A percentile compares a stretch with the other conserved stretches of the same genome.
Evolutionary conservation across 2,113 vertebrate genomes (phyloP).

Genomic region (Laticauda colubrina): DNA sequence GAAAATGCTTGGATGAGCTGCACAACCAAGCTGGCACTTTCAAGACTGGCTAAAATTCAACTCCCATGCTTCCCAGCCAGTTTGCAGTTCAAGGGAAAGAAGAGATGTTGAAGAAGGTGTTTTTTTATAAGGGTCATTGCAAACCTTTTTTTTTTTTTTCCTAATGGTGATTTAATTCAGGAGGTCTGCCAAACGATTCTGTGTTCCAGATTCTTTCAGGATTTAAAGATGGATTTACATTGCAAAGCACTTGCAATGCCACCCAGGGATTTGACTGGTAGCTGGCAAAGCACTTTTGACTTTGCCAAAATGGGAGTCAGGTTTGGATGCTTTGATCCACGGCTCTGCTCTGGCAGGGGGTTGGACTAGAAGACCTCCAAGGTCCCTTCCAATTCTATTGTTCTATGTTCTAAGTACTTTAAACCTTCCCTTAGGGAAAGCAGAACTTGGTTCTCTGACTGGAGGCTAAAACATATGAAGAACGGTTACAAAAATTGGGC

Average conservation of each 20-base stretch:
- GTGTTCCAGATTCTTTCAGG: neutral
- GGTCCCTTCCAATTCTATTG: no score
- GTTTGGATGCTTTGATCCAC: neutral
- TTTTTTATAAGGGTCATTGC: neutral
- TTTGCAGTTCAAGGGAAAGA: neutral
- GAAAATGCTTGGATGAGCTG: neutral
- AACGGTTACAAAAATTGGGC: no score
- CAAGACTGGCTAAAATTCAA: neutral
- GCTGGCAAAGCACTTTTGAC: neutral
- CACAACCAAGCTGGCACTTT: rapidly evolving
- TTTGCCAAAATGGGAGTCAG: neutral
- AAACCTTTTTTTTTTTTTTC: neutral
- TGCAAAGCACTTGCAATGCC: neutral
- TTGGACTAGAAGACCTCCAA: no score
- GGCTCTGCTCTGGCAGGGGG: no score
- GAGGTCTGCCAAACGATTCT: neutral
- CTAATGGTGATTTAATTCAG: neutral
- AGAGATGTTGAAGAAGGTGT: neutral
- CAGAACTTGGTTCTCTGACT: no score
- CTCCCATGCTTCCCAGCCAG: neutral
- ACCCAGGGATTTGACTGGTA: neutral
- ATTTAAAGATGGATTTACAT: neutral
- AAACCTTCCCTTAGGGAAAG: no score
- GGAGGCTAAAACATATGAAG: no score
- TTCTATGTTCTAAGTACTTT: no score